These are phyloP conservation scores for Passerina amoena DNA, from an alignment of 2,113 vertebrate species.

Conservation along the genomic window DNA sequence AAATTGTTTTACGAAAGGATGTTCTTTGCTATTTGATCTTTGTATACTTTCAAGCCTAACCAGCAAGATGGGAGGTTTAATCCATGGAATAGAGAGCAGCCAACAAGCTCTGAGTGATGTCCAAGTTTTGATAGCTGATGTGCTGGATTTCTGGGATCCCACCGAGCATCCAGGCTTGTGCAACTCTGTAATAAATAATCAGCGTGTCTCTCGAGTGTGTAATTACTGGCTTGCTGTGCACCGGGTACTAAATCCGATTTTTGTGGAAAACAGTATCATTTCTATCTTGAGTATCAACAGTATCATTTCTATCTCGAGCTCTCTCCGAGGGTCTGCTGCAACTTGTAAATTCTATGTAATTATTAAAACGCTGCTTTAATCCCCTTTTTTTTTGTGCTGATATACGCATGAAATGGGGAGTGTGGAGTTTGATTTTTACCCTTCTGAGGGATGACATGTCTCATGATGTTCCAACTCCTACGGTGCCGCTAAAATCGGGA, in stretches of 20 bases:
- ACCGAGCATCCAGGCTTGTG: neutral
- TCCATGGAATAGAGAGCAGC: neutral
- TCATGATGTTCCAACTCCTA: rapidly evolving
- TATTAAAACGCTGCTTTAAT: neutral
- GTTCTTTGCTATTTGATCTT: neutral
- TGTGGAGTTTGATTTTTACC: rapidly evolving
- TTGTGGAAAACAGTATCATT: neutral
- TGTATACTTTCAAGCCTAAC: neutral
- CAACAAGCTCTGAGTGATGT: neutral
- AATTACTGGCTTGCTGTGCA: neutral
- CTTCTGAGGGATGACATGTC: rapidly evolving
- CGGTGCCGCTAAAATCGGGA: rapidly evolving
- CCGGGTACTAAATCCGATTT: neutral
- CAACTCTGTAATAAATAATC: neutral
- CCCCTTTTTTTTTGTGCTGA: neutral
- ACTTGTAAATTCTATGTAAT: neutral
- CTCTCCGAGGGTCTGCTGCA: neutral
- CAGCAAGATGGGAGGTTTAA: neutral
- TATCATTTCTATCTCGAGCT: neutral
- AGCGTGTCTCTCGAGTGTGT: neutral
- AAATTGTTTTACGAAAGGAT: neutral
- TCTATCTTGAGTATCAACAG: neutral
- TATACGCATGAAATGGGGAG: rapidly evolving
- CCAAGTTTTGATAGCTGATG: neutral
- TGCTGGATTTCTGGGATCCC: neutral